Evolutionary conservation across 2,888 invertebrate genomes (phyloP), one percentile per base, ranked within the genome.

Genomic region (Anticlea derivata): DNA sequence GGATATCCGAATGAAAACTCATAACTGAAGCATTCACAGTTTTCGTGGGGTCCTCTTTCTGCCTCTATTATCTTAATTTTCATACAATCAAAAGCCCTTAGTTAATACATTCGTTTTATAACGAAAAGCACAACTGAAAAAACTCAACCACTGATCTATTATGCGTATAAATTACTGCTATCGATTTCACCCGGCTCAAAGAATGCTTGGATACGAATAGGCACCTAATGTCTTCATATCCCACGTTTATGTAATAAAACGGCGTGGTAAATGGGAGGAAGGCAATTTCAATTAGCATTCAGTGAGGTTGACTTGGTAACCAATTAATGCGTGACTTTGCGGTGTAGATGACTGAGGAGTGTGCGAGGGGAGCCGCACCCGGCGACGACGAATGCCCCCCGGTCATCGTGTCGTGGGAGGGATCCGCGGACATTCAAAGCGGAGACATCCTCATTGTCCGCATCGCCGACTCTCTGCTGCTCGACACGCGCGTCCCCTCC

Each of bases 401-500:
- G 60, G 90, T 91, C 82, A 84, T 92, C 64, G 87, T 92, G 60
- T 93, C 92, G 52, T 94, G 94, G 94, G 93, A 94, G 70, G 94
- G 93, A 35, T 85, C 92, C 52, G 92, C 92, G 24, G 94, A 94
- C 80, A 93, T 94, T 62, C 94, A 94, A 80, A 94, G 93, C 60
- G 94, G 94, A 10, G 94, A 94, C 82, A 93, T 94, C 63, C 92
- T 94, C 63, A 91, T 94, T 75, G 94, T 94, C 35, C 92, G 94
- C 79, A 93, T 94, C 80, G 93, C 94, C 66, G 94, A 94, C 79
- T 87, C 92, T 45, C 81, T 91, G 66, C 86, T 94, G 46, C 84
- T 90, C 48, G 84, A 89, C 60, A 73, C 69, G 56, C 68, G 74
- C 55, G 68, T 65, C 40, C 72, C 68, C 35, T 46, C 68, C 20